These are phyloP conservation scores for Pseudopodoces humilis DNA, from an alignment of 2,113 vertebrate species.

Conservation along the genomic window DNA sequence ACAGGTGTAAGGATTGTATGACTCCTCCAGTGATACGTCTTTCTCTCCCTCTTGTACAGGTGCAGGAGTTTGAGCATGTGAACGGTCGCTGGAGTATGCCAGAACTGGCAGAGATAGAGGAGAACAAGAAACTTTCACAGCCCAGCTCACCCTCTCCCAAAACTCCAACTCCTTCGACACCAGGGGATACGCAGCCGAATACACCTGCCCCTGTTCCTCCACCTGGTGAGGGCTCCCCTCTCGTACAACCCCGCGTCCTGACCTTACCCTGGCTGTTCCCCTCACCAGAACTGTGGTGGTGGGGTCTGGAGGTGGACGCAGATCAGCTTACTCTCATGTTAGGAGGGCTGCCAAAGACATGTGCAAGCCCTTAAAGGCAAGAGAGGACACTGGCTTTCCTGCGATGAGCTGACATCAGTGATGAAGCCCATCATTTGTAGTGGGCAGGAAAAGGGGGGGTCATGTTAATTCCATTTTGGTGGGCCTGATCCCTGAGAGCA, in stretches of 20 bases:
- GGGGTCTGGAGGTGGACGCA: constrained; percentile 69
- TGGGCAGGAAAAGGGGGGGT: background rate
- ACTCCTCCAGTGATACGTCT: rapidly evolving
- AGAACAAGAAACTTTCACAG: constrained; percentile 91
- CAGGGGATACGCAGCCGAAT: constrained; percentile 95
- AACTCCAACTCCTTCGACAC: constrained; percentile 85
- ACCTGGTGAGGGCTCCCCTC: constrained; percentile 54
- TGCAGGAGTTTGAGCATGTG: constrained; percentile 98
- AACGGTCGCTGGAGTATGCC: constrained; percentile 99
- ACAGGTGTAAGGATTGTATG: background rate
- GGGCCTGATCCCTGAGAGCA: background rate
- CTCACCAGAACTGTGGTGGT: constrained; percentile 54
- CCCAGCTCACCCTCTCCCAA: constrained; percentile 86
- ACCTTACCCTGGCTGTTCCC: constrained; percentile 33
- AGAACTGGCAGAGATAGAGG: constrained; percentile 93
- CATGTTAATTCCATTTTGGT: background rate
- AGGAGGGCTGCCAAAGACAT: constrained; percentile 76
- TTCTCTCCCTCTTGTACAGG: constrained; percentile 67
- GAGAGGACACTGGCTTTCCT: constrained; percentile 72
- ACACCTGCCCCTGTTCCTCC: constrained; percentile 86
- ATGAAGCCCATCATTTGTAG: background rate
- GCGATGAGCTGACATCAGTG: background rate
- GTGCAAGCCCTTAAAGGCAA: constrained; percentile 80
- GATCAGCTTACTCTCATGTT: constrained; percentile 70
- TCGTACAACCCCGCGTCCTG: background rate